Conservation (phyloP, 2,113 vertebrate species). For the Pseudopodoces humilis region DNA sequence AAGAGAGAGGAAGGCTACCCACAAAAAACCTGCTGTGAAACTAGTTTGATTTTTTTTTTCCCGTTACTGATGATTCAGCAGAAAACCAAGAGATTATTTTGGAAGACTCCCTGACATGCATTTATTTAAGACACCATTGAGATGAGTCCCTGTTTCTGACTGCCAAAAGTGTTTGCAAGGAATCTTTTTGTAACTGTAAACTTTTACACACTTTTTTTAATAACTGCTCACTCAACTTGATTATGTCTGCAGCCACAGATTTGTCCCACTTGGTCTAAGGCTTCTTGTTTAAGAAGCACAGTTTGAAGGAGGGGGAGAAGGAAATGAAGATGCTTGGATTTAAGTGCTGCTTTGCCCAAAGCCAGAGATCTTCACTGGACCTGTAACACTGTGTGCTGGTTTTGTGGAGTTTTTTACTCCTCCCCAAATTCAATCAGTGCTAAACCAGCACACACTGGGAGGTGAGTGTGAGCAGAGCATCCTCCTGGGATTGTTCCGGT, state of each 20-base stretch:
- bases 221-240: background rate
- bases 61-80: background rate
- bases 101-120: background rate
- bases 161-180: fast-evolving
- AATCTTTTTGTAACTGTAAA: background rate
- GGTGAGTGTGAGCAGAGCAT: background rate
- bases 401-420: too few species aligned
- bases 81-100: background rate
- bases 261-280: background rate
- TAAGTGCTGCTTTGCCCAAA: background rate
- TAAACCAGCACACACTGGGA: background rate
- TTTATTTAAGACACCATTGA: background rate
- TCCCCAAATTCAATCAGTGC: too few species aligned
- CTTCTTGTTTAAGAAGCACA: background rate
- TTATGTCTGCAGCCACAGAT: background rate
- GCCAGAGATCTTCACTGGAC: background rate
- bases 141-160: background rate
- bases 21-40: background rate
- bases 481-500: background rate
- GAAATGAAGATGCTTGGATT: background rate
- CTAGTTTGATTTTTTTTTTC: background rate
- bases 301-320: background rate
- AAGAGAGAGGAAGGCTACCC: background rate
- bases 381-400: background rate
- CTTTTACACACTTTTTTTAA: background rate